These are phyloP conservation scores for Dicyrtoma fusca DNA, from an alignment of 2,888 invertebrate species.

Conservation along the genomic window DNA sequence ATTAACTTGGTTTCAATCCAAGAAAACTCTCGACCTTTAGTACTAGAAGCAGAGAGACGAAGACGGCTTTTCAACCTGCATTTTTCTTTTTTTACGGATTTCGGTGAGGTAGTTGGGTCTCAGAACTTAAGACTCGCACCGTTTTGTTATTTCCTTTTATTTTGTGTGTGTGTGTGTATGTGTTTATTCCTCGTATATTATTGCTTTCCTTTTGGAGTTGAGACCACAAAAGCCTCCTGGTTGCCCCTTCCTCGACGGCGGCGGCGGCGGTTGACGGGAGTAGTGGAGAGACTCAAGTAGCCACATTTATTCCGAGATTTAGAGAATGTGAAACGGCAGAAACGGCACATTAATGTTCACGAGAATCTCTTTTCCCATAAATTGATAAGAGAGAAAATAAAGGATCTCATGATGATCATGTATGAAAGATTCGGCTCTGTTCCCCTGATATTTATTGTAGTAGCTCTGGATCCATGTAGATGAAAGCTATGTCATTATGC, in stretches of 20 bases:
- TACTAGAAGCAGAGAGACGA: too few species aligned
- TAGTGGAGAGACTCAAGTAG: neutral
- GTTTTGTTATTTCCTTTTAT: too few species aligned
- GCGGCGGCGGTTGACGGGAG: neutral
- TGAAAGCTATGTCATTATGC: too few species aligned
- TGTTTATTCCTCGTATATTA: slow-evolving; percentile 7
- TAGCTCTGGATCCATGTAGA: neutral
- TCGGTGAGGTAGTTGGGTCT: too few species aligned
- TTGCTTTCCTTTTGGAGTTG: neutral
- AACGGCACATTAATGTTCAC: slow-evolving; percentile 5
- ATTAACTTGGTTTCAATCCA: slow-evolving; percentile 31
- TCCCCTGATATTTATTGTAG: neutral
- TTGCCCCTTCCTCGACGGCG: too few species aligned
- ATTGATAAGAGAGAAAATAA: slow-evolving; percentile 5
- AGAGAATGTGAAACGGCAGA: neutral
- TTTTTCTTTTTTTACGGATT: too few species aligned
- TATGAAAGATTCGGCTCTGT: too few species aligned
- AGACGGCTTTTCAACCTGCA: too few species aligned
- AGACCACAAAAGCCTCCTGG: too few species aligned
- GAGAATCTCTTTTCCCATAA: neutral
- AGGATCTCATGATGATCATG: neutral
- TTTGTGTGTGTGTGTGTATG: neutral
- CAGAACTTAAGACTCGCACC: too few species aligned
- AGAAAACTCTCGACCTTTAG: slow-evolving; percentile 14
- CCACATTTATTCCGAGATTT: slow-evolving; percentile 24